Evolutionary conservation across 2,113 vertebrate species (phyloP), one percentile per base, ranked within the genome.

Genomic region (Brachyhypopomus occidentalis): DNA sequence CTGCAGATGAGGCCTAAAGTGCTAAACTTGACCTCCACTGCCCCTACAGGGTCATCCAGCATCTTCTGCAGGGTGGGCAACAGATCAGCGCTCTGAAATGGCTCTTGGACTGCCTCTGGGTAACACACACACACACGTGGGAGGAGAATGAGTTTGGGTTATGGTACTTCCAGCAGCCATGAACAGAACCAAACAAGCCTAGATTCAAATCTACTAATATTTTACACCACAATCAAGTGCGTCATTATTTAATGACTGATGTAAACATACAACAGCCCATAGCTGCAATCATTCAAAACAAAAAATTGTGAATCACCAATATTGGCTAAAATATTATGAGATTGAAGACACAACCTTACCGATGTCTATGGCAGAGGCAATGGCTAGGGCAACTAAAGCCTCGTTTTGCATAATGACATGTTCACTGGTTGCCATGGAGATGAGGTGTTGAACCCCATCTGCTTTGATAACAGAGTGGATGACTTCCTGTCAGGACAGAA

Each of bases 351-450:
- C 9, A 1, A 41, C 34, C 75, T 78, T 92, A 96, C 95, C 95
- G 59, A 96, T 92, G 81, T 95, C 89, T 0, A 94, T 92, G 45
- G 94, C 90, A 60, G 95, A 94, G 17, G 94, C 94, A 73, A 96
- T 95, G 22, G 95, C 92, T 90, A 97, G 83, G 48, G 96, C 94
- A 20, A 93, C 92, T 83, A 96, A 89, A 71, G 96, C 95, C 86
- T 97, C 95, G 4, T 96, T 97, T 90, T 97, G 96, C 91, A 94
- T 94, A 89, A 94, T 94, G 84, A 93, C 88, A 0, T 97, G 93
- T 74, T 95, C 89, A 0, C 94, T 96, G 56, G 89, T 95, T 85
- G 94, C 93, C 95, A 97, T 96, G 75, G 94, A 92, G 85, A 96
- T 92, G 2, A 97, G 93, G 79, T 95, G 94, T 75, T 92, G 94